These are phyloP conservation scores for Hermaeophaga mercurialis DNA, from an alignment of 2,888 invertebrate species.

Conservation along the genomic window DNA sequence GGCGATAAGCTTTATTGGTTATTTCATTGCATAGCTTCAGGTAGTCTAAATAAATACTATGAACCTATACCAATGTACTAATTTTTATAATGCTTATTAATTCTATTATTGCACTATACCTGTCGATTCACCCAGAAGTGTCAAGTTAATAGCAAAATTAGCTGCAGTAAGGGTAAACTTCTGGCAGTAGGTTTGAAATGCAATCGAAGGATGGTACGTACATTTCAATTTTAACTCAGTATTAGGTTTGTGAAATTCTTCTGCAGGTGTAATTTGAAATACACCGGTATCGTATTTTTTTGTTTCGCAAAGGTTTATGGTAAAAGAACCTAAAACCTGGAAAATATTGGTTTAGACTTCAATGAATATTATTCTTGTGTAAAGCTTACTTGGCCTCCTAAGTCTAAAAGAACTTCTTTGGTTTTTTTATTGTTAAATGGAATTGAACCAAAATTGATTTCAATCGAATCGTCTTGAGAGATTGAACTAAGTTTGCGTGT, in stretches of 20 bases:
- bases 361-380: neutral
- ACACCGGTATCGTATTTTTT: slow-evolving; percentile 32
- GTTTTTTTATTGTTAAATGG: slow-evolving; percentile 27
- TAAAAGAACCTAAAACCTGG: neutral
- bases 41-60: too few relatives aligned
- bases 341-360: too few relatives aligned
- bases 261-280: slow-evolving; percentile 50
- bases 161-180: too few relatives aligned
- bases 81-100: too few relatives aligned
- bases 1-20: too few relatives aligned
- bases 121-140: too few relatives aligned
- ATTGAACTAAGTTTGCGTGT: slow-evolving; percentile 2
- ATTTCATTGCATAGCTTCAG: too few relatives aligned
- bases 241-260: slow-evolving; percentile 45
- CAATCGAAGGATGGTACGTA: too few relatives aligned
- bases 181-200: too few relatives aligned
- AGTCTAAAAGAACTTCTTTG: slow-evolving; percentile 22
- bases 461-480: neutral
- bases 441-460: slow-evolving; percentile 32
- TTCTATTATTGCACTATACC: too few relatives aligned
- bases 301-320: neutral
- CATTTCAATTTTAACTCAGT: slow-evolving; percentile 47
- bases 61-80: too few relatives aligned
- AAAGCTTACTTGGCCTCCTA: slow-evolving; percentile 26
- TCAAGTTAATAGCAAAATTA: too few relatives aligned